Base-by-base conservation (phyloP, 2,888 invertebrate species). In the Agrochola lychnidis region DNA sequence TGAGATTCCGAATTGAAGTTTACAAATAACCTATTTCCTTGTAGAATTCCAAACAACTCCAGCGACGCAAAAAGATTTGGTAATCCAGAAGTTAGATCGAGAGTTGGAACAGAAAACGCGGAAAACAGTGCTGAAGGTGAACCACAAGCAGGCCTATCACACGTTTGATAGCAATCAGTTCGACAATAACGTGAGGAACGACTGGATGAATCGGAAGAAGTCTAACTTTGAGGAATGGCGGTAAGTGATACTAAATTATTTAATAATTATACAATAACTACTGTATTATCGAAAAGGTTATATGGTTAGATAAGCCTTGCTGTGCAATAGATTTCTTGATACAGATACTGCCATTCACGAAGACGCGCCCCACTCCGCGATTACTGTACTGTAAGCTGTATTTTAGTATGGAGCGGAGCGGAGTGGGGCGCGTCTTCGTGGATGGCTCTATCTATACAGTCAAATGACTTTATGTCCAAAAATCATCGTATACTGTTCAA, bases 181-280 rank as follows among this genome's bases (percentile, higher is more conserved):
- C 2, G 82, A 72, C 0, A 42, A 40, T 4, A 5, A 40, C 14
- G 56, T 59, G 4, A 59, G 67, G 6, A 70, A 40, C 9, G 72
- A 76, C 1, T 83, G 83, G 83, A 16, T 25, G 12, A n/a, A 57
- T 0, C 73, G 76, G 42, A 82, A 76, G 42, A 79, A 76, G 4
- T 56, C 71, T 5, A 76, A 78, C 10, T 79, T 40, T 12, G 73
- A 63, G 1, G 68, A 61, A 10, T 81, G 84, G 84, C 87, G 77
- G 79, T 85, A n/a, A 78, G 62, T 42, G 14, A 6, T 2, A 19
- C 12, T 5, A 42, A 19, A 25, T 19, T 22, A n/a, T n/a, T n/a
- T n/a, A 56, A 61, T 36, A 30, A 30, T 30, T 30, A 30, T 9
- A 7, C 16, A 25, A 25, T 2, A 57, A 7, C 25, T 57, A 57